Evolutionary conservation across 2,888 invertebrate genomes (phyloP).

Genomic region (Aphrophora alni): DNA sequence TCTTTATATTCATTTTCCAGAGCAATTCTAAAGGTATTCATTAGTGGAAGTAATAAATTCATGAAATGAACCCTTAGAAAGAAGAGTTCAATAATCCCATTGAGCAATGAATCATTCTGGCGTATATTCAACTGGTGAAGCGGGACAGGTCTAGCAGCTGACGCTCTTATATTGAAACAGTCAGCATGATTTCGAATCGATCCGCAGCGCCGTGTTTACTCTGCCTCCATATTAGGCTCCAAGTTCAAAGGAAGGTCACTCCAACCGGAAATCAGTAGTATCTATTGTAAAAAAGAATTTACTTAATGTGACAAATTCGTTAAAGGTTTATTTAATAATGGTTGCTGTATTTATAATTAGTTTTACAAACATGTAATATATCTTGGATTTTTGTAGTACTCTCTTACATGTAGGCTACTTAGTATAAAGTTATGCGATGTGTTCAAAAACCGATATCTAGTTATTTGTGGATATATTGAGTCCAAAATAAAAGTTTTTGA

Average conservation of each 20-base stretch:
- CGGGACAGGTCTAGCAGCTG: not conserved
- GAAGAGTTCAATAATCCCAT: not conserved
- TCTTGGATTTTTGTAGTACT: no score
- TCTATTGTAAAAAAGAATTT: no score
- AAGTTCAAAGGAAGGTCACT: not conserved
- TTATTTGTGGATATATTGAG: no score
- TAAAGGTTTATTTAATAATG: no score
- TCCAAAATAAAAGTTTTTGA: no score
- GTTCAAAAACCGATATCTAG: no score
- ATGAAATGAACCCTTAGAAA: not conserved
- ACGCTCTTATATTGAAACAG: not conserved
- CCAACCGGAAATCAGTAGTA: not conserved
- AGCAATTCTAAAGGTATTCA: slow-evolving; percentile 6
- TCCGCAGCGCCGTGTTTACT: not conserved
- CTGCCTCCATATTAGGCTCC: not conserved
- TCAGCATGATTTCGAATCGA: slow-evolving; percentile 1
- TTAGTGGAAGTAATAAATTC: not conserved
- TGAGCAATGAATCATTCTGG: not conserved
- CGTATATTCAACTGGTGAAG: not conserved
- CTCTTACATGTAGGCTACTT: no score
- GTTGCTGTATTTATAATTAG: no score
- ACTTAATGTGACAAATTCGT: no score
- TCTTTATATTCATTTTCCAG: no score
- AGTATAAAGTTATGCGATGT: no score
- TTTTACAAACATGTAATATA: no score